Conservation (phyloP, 2,113 vertebrate species). For the Semnornis frantzii region DNA sequence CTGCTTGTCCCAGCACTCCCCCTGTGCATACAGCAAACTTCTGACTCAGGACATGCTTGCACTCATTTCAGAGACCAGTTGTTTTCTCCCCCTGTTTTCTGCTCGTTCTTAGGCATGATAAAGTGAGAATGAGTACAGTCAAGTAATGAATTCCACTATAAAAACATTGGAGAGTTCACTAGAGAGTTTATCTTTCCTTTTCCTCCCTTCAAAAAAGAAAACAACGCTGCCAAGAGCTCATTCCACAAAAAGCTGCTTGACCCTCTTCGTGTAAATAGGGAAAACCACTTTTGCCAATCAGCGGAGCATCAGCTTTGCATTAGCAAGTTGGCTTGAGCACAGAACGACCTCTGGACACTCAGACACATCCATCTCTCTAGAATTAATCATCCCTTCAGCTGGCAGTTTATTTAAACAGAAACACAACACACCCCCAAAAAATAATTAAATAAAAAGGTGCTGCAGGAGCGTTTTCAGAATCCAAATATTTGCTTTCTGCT, state of each 20-base stretch:
- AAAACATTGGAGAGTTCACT: not conserved
- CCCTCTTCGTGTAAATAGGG: not conserved
- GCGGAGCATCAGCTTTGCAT: not conserved
- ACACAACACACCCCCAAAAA: not conserved
- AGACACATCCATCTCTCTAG: not conserved
- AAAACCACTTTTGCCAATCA: not conserved
- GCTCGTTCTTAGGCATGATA: not conserved
- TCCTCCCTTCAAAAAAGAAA: not conserved
- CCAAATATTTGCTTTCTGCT: slow-evolving; percentile 40
- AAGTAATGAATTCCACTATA: not conserved
- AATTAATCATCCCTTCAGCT: slow-evolving; percentile 17
- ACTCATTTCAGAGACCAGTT: not conserved
- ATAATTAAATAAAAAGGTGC: not conserved
- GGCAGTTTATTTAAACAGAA: slow-evolving; percentile 17
- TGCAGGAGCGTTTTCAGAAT: not conserved
- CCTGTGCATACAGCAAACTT: rapidly evolving
- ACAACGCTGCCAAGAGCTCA: not conserved
- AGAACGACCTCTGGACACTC: not conserved
- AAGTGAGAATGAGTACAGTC: not conserved
- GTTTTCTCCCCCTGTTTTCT: not conserved
- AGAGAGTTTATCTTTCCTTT: not conserved
- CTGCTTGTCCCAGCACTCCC: too few relatives aligned
- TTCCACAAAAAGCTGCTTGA: not conserved
- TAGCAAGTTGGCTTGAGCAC: not conserved
- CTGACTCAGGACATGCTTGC: not conserved